A percentile compares a stretch with the other conserved stretches of the same genome.
Conservation (phyloP, 2,888 invertebrate species). For the Athalia rosae region DNA sequence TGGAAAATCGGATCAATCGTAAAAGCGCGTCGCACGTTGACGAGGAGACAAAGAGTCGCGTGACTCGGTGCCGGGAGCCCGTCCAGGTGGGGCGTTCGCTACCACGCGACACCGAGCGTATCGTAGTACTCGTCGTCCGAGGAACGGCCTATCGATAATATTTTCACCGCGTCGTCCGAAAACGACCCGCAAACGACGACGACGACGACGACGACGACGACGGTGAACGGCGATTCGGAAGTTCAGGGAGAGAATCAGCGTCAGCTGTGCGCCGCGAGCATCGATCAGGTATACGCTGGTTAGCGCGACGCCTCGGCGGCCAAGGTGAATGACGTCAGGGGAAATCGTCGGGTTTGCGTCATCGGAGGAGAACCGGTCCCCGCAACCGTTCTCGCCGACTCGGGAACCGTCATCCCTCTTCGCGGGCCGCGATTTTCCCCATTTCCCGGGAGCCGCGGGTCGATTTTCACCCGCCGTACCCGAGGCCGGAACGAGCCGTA, state of each 20-base stretch:
- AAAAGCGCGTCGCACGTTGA: too few relatives aligned
- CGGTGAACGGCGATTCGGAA: too few relatives aligned
- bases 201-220: too few relatives aligned
- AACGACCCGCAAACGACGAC: too few relatives aligned
- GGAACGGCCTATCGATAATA: constrained; percentile 20
- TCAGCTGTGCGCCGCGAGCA: too few relatives aligned
- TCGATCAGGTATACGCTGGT: not conserved
- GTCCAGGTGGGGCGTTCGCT: constrained; percentile 22
- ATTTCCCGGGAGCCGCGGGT: too few relatives aligned
- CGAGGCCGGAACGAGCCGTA: not conserved
- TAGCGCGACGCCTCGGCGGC: not conserved
- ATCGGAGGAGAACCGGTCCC: constrained; percentile 14
- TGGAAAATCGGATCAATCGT: too few relatives aligned
- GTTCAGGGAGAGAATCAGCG: too few relatives aligned
- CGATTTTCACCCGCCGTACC: not conserved
- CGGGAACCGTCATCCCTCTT: too few relatives aligned
- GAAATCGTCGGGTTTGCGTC: constrained; percentile 26
- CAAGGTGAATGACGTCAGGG: constrained; percentile 38
- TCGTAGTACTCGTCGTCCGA: too few relatives aligned
- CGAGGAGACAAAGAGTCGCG: constrained; percentile 43
- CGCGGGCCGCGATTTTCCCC: too few relatives aligned
- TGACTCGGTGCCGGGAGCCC: constrained; percentile 40
- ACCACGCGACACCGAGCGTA: not conserved
- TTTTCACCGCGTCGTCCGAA: constrained; percentile 16
- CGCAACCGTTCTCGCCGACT: not conserved